These are phyloP conservation scores for Brienomyrus longianalis DNA, from an alignment of 2,113 vertebrate genomes.

Conservation along the genomic window DNA sequence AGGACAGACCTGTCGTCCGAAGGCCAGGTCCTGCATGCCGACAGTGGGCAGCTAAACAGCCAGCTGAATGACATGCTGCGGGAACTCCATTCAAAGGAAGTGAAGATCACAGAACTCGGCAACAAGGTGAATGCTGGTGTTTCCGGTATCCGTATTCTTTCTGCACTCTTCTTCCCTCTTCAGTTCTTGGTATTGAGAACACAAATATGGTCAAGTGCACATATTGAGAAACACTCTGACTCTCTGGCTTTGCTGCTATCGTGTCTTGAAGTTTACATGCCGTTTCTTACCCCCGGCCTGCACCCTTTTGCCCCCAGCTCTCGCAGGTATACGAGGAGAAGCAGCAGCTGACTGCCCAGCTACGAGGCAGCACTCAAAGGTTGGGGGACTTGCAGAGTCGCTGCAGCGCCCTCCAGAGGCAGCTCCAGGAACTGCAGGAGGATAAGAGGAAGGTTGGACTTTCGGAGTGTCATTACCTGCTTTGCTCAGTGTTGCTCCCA, in stretches of 20 bases:
- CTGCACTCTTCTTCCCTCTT: neutral
- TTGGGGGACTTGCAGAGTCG: conserved; percentile 50
- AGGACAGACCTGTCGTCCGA: conserved; percentile 27
- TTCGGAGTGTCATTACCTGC: neutral
- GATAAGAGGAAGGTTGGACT: conserved; percentile 17
- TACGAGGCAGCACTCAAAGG: conserved; percentile 45
- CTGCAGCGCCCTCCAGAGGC: conserved; percentile 55
- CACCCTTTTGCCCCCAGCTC: conserved; percentile 45
- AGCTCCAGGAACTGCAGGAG: conserved; percentile 54
- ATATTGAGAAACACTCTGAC: neutral
- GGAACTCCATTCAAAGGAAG: conserved; percentile 68
- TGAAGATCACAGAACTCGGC: conserved; percentile 65
- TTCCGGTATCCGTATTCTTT: neutral
- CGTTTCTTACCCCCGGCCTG: neutral
- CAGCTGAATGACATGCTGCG: conserved; percentile 61
- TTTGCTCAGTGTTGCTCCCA: neutral
- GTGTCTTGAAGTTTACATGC: neutral
- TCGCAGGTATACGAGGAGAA: conserved; percentile 73
- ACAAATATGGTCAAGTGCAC: neutral
- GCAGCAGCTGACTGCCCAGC: conserved; percentile 59
- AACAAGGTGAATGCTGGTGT: conserved; percentile 52
- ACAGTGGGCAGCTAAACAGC: conserved; percentile 49
- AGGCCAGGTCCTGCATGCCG: conserved; percentile 39
- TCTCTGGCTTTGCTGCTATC: neutral
- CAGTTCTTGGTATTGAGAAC: neutral